Percentiles rank a stretch among this genome's conserved stretches.
Evolutionary conservation across 2,113 vertebrate genomes (phyloP).

Genomic region (Talpa occidentalis): DNA sequence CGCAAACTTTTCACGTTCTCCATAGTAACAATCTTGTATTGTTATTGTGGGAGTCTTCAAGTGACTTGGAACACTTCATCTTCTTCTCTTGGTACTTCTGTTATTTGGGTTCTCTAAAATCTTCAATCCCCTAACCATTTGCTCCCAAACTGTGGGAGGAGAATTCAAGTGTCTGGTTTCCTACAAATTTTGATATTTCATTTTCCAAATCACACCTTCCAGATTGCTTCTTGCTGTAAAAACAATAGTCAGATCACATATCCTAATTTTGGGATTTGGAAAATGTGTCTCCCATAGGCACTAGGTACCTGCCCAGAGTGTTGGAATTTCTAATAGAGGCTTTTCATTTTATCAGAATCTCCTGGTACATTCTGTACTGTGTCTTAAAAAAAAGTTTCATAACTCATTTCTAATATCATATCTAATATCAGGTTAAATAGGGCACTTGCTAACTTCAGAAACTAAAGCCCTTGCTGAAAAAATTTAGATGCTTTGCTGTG

Average conservation of each 20-base stretch:
- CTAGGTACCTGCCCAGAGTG: background rate
- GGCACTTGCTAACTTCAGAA: conserved; percentile 15
- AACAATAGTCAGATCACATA: conserved; percentile 43
- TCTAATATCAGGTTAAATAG: conserved; percentile 28
- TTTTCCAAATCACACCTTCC: conserved; percentile 26
- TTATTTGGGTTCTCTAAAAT: conserved; percentile 26
- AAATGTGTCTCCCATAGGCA: conserved; percentile 36
- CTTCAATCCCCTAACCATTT: conserved; percentile 8
- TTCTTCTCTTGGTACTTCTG: background rate
- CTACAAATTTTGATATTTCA: conserved; percentile 39
- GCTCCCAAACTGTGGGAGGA: background rate
- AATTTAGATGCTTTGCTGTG: conserved; percentile 43
- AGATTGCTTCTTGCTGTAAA: conserved; percentile 51
- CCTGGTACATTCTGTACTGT: background rate
- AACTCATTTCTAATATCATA: background rate
- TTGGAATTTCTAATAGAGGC: conserved; percentile 38
- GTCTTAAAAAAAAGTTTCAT: background rate
- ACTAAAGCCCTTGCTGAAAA: conserved; percentile 15
- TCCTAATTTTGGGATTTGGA: background rate
- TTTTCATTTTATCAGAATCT: conserved; percentile 46
- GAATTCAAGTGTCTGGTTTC: conserved; percentile 37
- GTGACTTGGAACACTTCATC: background rate
- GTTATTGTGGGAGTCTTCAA: conserved; percentile 13
- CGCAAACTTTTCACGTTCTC: background rate
- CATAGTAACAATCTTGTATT: background rate